These are phyloP conservation scores for Furcifer pardalis DNA, from an alignment of 2,797 vertebrate genomes.

Conservation along the genomic window DNA sequence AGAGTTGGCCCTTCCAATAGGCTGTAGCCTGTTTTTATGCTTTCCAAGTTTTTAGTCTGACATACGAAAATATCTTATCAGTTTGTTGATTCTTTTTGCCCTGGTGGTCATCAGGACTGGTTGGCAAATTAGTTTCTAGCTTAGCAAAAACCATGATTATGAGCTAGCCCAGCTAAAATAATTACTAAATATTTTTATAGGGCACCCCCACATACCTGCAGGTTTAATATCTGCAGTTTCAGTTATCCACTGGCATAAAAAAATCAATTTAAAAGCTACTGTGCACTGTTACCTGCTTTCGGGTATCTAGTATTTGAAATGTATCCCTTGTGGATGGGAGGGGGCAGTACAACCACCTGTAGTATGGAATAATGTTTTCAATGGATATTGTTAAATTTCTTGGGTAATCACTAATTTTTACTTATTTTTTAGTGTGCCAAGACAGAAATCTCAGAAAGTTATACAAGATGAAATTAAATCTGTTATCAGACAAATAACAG, in stretches of 20 bases:
- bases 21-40: not conserved
- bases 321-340: too few relatives aligned
- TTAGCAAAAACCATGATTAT: not conserved
- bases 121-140: not conserved
- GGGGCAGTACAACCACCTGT: too few relatives aligned
- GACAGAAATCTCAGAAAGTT: constrained; percentile 92
- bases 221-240: too few relatives aligned
- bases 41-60: not conserved
- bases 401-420: constrained; percentile 20
- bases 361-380: too few relatives aligned
- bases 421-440: constrained; percentile 77
- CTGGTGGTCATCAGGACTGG: too few relatives aligned
- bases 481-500: constrained; percentile 94
- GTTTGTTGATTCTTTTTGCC: not conserved
- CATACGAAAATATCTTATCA: not conserved
- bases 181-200: too few relatives aligned
- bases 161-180: not conserved
- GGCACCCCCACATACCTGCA: not conserved
- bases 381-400: not conserved
- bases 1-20: not conserved
- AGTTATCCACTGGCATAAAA: too few relatives aligned
- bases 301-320: too few relatives aligned
- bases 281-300: too few relatives aligned
- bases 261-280: too few relatives aligned
- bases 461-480: constrained; percentile 97